phyloP scores from a whole-genome alignment of 2,888 invertebrate genomes.

The Andrena flavipes region DNA sequence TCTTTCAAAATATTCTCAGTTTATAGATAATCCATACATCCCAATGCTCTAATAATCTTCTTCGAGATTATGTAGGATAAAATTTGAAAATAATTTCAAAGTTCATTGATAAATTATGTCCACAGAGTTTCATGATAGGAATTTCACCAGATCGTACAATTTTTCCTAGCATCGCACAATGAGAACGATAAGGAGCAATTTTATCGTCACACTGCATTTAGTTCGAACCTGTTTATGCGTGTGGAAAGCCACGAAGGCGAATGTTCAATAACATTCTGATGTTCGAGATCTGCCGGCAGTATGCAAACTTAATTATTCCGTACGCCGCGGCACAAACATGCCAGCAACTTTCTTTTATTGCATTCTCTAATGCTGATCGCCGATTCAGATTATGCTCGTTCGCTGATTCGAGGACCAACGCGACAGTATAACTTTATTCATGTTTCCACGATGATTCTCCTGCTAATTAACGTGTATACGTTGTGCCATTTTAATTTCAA shows the following conservation, averaged over 20 bases:
- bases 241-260: constrained; percentile 35
- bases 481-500: too few relatives aligned
- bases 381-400: neutral
- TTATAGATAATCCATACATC: neutral
- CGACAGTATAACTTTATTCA: neutral
- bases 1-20: neutral
- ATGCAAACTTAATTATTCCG: constrained; percentile 23
- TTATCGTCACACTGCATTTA: constrained; percentile 35
- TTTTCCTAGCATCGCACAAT: constrained; percentile 12
- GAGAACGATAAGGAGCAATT: constrained; percentile 31
- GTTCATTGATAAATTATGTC: neutral
- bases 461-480: too few relatives aligned
- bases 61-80: neutral
- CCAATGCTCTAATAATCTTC: neutral
- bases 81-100: neutral
- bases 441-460: too few relatives aligned
- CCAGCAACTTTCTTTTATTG: constrained; percentile 29
- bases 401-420: neutral
- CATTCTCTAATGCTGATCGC: constrained; percentile 1
- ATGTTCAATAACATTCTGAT: neutral
- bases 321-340: neutral
- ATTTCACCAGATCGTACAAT: neutral
- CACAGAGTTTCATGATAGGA: neutral
- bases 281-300: constrained; percentile 9
- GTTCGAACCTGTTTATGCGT: constrained; percentile 9